A percentile compares a stretch with the other conserved stretches of the same genome.
Evolutionary conservation across 2,797 vertebrate genomes (phyloP).

Genomic region (Aphelocoma californica): DNA sequence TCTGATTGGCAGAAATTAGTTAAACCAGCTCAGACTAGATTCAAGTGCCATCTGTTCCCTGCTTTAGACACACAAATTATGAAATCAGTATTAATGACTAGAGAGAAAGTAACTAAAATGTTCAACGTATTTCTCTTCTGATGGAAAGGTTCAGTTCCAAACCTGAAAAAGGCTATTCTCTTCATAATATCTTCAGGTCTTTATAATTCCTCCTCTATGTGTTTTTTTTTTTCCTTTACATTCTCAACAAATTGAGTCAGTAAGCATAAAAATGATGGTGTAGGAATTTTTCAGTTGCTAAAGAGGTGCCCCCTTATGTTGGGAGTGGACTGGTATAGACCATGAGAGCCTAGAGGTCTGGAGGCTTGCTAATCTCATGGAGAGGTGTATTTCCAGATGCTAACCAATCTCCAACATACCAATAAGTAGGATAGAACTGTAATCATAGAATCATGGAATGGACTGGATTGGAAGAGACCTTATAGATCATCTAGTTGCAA

Average conservation of each 20-base stretch:
- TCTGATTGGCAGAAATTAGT: constrained; percentile 27
- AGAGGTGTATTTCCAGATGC: background rate
- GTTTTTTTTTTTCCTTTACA: background rate
- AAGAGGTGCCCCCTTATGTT: background rate
- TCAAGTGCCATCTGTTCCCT: constrained; percentile 18
- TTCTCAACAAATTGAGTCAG: background rate
- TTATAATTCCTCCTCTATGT: background rate
- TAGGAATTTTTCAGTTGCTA: background rate
- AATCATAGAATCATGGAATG: background rate
- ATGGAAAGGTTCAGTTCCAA: background rate
- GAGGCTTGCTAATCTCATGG: background rate
- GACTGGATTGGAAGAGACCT: background rate
- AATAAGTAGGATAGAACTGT: background rate
- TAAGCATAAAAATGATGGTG: background rate
- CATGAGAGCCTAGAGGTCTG: background rate
- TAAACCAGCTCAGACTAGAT: constrained; percentile 22
- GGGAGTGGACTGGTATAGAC: background rate
- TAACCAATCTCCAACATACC: background rate
- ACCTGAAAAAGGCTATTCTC: background rate
- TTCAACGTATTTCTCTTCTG: background rate
- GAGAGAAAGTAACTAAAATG: background rate
- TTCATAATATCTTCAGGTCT: background rate
- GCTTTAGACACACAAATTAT: background rate
- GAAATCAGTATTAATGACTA: background rate
- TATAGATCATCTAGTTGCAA: background rate